Conservation (phyloP, 2,888 invertebrate genomes). For the Parnassius smintheus region DNA sequence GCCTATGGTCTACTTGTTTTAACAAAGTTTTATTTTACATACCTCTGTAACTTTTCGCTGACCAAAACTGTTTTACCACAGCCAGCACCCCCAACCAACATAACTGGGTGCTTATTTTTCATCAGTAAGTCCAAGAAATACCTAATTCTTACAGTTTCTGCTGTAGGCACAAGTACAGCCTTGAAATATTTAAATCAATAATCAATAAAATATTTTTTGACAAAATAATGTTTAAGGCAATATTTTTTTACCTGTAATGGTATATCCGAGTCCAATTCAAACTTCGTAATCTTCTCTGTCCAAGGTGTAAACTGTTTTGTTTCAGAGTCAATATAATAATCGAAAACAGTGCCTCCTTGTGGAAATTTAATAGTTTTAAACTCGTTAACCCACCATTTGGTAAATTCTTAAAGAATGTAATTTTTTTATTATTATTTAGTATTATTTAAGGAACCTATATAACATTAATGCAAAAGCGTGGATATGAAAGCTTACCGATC, state of each 20-base stretch:
- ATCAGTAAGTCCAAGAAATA: conserved; percentile 95
- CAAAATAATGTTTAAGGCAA: background rate
- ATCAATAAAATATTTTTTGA: background rate
- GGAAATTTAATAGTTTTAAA: conserved; percentile 98
- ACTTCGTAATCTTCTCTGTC: conserved; percentile 93
- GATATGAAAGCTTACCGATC: conserved; percentile 66
- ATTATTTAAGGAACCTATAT: conserved; percentile 78
- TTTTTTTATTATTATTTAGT: conserved; percentile 87
- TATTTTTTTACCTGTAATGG: conserved; percentile 87
- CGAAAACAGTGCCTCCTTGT: conserved; percentile 94
- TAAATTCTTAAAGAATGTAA: conserved; percentile 86
- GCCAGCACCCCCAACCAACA: conserved; percentile 96
- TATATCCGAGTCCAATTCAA: conserved; percentile 94
- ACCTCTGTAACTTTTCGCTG: conserved; percentile 85
- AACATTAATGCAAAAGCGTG: conserved; percentile 8
- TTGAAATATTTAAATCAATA: conserved; percentile 53
- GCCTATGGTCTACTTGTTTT: no score
- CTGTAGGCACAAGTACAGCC: conserved; percentile 95
- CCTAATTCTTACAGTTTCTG: conserved; percentile 94
- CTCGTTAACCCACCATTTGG: conserved; percentile 98
- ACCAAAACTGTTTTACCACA: conserved; percentile 95
- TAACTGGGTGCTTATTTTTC: conserved; percentile 93
- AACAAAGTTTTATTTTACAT: conserved; percentile 25
- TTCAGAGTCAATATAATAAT: conserved; percentile 95
- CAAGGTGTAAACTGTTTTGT: conserved; percentile 94